A percentile compares a stretch with the other conserved stretches of the same genome.
These are phyloP conservation scores for Pipistrellus kuhlii DNA, from an alignment of 2,797 vertebrate species.

Conservation along the genomic window DNA sequence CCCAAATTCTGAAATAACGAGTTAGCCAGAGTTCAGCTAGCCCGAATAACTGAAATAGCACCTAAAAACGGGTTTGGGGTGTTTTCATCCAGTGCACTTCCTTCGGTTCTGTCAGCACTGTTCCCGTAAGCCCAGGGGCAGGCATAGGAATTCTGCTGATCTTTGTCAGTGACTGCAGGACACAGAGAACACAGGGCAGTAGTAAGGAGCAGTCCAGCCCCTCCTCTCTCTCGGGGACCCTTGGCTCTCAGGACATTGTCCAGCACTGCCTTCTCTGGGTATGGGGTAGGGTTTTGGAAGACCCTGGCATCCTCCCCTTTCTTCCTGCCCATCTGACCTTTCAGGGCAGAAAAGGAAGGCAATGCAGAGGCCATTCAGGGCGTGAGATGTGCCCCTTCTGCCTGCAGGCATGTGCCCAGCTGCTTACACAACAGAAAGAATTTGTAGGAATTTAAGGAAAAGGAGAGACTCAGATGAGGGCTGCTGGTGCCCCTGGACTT, in stretches of 20 bases:
- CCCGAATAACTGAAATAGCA: neutral
- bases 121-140: neutral
- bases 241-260: rapidly evolving
- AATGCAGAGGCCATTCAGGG: rapidly evolving
- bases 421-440: neutral
- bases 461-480: neutral
- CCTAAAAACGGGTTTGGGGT: neutral
- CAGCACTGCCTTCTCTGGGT: neutral
- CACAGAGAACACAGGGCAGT: rapidly evolving
- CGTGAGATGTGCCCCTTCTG: rapidly evolving
- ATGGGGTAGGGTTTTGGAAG: neutral
- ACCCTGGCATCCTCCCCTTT: neutral
- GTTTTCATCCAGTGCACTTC: neutral
- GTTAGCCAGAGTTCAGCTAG: neutral
- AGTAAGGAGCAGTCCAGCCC: rapidly evolving
- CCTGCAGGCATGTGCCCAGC: too few relatives aligned
- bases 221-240: neutral
- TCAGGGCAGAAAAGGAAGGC: neutral
- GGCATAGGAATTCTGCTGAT: rapidly evolving
- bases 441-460: neutral
- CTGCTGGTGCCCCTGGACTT: neutral
- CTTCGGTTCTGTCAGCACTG: neutral
- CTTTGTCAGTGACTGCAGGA: neutral
- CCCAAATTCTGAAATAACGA: neutral
- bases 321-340: neutral